A percentile compares a stretch with the other conserved stretches of the same genome.
phyloP scores from a whole-genome alignment of 2,797 vertebrate genomes.

The Gymnopithys bicolor region DNA sequence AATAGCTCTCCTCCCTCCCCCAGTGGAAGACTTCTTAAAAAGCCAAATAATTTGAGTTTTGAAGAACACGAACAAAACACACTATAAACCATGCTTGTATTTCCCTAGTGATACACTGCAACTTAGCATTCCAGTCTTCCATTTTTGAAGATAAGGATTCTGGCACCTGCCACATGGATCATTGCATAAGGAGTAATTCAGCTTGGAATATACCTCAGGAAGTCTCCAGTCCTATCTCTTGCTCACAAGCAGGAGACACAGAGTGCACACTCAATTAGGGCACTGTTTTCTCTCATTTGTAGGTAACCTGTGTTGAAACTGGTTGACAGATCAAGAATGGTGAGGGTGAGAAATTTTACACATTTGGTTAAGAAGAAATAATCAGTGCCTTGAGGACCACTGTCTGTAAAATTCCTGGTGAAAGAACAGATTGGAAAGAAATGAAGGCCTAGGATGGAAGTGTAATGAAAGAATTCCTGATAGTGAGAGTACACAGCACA shows the following conservation, averaged over 20 bases:
- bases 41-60: not conserved
- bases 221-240: not conserved
- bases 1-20: not conserved
- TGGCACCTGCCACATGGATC: not conserved
- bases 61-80: not conserved
- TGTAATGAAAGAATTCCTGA: not conserved
- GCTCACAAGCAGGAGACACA: not conserved
- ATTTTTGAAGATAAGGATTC: not conserved
- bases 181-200: not conserved
- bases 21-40: not conserved
- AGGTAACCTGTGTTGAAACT: not conserved
- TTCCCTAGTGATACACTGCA: not conserved
- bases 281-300: not conserved
- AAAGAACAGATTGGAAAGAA: not conserved
- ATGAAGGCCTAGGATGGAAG: not conserved
- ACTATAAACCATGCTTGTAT: not conserved
- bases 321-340: not conserved
- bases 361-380: not conserved
- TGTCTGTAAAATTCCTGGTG: not conserved
- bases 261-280: accelerated
- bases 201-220: not conserved
- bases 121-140: not conserved
- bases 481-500: not conserved
- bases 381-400: not conserved
- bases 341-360: not conserved